Conservation (phyloP, 1,140 invertebrate genomes). For the Catajapyx aquilonaris region DNA sequence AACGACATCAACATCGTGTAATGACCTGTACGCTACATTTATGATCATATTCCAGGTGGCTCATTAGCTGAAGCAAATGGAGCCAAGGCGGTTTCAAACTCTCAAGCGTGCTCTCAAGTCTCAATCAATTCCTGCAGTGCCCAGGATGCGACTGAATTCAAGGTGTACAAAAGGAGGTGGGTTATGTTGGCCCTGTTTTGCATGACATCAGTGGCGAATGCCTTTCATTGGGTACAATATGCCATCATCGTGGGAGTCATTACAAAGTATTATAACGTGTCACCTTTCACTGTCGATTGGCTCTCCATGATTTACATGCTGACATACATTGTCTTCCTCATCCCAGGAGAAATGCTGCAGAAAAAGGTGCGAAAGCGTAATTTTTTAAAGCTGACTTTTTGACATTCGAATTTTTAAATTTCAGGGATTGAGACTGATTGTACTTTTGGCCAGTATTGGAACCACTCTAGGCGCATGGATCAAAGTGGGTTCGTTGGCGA, state of each 20-base stretch:
- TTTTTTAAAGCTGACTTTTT: too few relatives aligned
- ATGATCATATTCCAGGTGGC: too few relatives aligned
- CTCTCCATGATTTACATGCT: conserved; percentile 43
- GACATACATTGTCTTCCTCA: conserved; percentile 36
- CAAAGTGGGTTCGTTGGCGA: conserved; percentile 27
- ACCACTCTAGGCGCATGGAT: conserved; percentile 38
- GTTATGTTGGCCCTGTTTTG: conserved; percentile 32
- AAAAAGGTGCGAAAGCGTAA: too few relatives aligned
- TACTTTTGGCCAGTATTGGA: conserved; percentile 33
- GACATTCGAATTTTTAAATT: conserved; percentile 1
- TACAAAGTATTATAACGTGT: conserved; percentile 21
- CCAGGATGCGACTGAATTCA: not conserved
- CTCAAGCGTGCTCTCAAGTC: too few relatives aligned
- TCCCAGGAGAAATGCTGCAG: conserved; percentile 26
- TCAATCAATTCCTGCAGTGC: too few relatives aligned
- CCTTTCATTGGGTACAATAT: conserved; percentile 32
- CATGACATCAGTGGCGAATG: conserved; percentile 31
- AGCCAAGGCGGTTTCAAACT: too few relatives aligned
- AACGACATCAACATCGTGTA: too few relatives aligned
- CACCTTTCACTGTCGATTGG: conserved; percentile 28
- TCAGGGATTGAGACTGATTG: conserved; percentile 28
- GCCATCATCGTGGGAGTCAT: conserved; percentile 30
- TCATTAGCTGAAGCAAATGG: too few relatives aligned
- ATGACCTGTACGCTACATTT: too few relatives aligned
- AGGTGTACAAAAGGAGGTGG: conserved; percentile 24